Base-by-base conservation (phyloP, 1,140 invertebrate genomes). In the Diuraphis noxia region DNA sequence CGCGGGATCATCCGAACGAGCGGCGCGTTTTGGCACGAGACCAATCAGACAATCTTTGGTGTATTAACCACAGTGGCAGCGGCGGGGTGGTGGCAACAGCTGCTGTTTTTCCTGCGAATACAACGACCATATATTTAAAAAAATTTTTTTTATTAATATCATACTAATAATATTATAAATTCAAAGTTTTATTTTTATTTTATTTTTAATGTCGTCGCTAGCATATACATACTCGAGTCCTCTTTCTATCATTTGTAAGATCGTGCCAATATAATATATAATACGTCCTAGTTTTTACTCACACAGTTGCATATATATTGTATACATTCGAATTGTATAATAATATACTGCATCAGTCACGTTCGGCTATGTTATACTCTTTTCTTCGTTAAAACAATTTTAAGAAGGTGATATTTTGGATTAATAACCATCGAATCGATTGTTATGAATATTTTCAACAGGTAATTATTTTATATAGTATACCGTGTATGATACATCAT, bases 11-110 rank as follows among this genome's bases (percentile, higher is more conserved):
- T 49, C 25, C 89, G 25, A 36, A 34, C 77, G n/a, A 23, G 63
- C 46, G 19, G 3, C 36, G 36, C 41, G 43, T 82, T 81, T 90
- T 91, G 89, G 89, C 89, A 91, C 77, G 89, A 63, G 89, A 36
- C 72, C 89, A 91, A 82, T 91, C 77, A 52, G 77, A 52, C 89
- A 90, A 79, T 81, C 30, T 43, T 9, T 34, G 30, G 40, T 17
- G 38, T 81, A 25, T 81, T 84, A 46, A 49, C 23, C 85, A 5
- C 6, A 19, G 52, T 23, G 40, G 86, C 8, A 9, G 23, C 40
- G n/a, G 38, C 6, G 23, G 40, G n/a, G 38, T 13, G 23, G 40
- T 1, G n/a, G 84, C 34, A 86, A 19, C 88, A 30, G 40, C 89
- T 91, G 77, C 52, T 91, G 52, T 82, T 63, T 34, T 43, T 0